Percentiles rank a stretch among this genome's conserved stretches.
phyloP scores from a whole-genome alignment of 2,888 invertebrate genomes.

The Coecobrya sp. region DNA sequence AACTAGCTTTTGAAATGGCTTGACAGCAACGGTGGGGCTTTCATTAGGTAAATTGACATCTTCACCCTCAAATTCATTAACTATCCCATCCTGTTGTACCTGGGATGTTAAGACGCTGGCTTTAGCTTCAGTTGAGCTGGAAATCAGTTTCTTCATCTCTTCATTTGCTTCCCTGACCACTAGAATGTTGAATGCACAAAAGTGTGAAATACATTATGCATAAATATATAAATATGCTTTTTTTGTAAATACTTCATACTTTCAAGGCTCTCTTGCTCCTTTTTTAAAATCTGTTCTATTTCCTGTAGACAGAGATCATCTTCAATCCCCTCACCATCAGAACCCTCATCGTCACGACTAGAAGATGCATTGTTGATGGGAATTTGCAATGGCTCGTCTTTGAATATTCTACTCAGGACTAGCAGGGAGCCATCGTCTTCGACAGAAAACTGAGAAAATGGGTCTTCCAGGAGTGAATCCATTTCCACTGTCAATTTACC shows the following conservation, averaged over 20 bases:
- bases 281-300: constrained; percentile 13
- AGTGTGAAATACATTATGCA: no score
- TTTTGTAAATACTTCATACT: no score
- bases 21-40: not conserved
- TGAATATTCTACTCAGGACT: not conserved
- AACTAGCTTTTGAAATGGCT: constrained; percentile 10
- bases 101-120: not conserved
- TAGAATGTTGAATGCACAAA: not conserved
- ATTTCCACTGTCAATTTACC: no score
- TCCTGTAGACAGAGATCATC: not conserved
- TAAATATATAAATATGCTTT: no score
- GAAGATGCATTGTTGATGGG: not conserved
- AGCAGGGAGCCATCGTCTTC: constrained; percentile 31
- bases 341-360: not conserved
- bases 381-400: not conserved
- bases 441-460: not conserved
- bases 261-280: constrained; percentile 13
- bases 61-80: not conserved
- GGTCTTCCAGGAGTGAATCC: not conserved
- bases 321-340: not conserved
- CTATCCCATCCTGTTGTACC: not conserved
- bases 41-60: not conserved
- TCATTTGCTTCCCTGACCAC: not conserved
- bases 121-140: not conserved
- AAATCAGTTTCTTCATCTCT: not conserved